A percentile compares a stretch with the other conserved stretches of the same genome.
These are phyloP conservation scores for Pristiophorus japonicus DNA, from an alignment of 2,113 vertebrate species.

Conservation along the genomic window DNA sequence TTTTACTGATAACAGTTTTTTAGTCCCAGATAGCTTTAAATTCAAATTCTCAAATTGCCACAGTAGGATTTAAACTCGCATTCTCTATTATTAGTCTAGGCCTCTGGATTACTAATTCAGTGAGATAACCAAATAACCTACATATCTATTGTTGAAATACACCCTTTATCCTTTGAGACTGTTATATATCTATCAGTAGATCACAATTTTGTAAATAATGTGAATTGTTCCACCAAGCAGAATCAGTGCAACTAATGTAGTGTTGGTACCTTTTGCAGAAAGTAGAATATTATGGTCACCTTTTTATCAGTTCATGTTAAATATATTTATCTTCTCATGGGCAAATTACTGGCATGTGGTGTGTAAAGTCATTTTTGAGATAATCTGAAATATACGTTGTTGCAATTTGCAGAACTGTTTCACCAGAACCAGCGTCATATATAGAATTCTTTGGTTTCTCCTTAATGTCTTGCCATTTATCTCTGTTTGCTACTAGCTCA, in stretches of 20 bases:
- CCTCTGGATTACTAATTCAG: background rate
- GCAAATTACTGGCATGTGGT: background rate
- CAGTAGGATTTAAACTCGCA: background rate
- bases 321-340: background rate
- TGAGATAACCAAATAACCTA: background rate
- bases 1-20: no score
- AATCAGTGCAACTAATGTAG: background rate
- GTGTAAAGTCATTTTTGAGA: background rate
- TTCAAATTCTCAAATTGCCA: no score
- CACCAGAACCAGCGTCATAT: background rate
- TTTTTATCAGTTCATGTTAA: background rate
- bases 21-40: no score
- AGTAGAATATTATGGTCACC: background rate
- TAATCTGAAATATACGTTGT: background rate
- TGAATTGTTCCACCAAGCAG: background rate
- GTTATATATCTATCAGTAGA: background rate
- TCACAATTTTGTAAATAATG: background rate
- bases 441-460: background rate
- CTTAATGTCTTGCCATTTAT: background rate
- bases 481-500: background rate
- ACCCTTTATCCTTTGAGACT: background rate
- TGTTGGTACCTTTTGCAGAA: background rate
- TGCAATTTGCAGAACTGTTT: background rate
- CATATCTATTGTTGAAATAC: background rate
- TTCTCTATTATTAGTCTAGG: background rate